Conservation (phyloP, 2,888 invertebrate species). For the Nymphalis urticae region DNA sequence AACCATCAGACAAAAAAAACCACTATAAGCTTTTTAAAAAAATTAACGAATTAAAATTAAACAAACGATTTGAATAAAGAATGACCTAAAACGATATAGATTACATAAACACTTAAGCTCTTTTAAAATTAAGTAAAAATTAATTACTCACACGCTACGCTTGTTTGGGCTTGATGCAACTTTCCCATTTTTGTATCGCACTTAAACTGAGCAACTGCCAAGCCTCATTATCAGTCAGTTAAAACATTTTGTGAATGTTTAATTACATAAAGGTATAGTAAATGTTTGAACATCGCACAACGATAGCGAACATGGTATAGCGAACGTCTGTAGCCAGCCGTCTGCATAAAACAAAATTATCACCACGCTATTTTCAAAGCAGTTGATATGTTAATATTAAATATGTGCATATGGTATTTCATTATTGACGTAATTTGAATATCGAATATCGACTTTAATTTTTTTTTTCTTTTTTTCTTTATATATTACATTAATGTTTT, state of each 20-base stretch:
- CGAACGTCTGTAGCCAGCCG: neutral
- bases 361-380: neutral
- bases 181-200: conserved; percentile 43
- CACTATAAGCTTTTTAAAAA: too few relatives aligned
- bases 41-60: too few relatives aligned
- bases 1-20: too few relatives aligned
- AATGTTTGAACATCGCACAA: neutral
- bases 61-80: too few relatives aligned
- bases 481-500: too few relatives aligned
- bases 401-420: too few relatives aligned
- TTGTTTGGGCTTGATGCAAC: conserved; percentile 44
- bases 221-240: conserved; percentile 14
- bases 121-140: neutral
- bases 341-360: neutral
- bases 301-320: neutral
- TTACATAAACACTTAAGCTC: neutral
- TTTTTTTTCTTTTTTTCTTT: too few relatives aligned
- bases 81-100: neutral
- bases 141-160: conserved; percentile 45
- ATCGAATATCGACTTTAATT: too few relatives aligned
- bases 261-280: neutral
- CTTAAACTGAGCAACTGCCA: conserved; percentile 4
- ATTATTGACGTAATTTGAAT: too few relatives aligned
- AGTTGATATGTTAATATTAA: neutral
- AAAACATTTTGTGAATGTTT: conserved; percentile 28